A percentile compares a stretch with the other conserved stretches of the same genome.
Evolutionary conservation across 2,888 invertebrate species (phyloP).

Genomic region (Hirtodrosophila trivittata): DNA sequence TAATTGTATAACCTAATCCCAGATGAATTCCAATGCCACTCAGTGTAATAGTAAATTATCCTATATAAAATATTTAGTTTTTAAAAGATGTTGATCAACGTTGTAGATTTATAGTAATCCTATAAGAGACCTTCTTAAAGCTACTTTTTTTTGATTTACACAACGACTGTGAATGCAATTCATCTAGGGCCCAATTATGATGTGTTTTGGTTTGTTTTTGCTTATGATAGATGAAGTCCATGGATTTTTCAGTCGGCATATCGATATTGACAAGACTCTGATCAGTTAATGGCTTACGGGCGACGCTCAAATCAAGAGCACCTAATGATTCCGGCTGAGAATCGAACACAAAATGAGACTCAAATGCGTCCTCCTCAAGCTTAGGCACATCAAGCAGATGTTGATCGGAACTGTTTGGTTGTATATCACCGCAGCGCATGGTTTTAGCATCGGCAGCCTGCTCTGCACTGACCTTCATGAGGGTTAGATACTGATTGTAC

Average conservation of each 20-base stretch:
- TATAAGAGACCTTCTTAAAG: too few species aligned
- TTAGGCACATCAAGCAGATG: conserved; percentile 1
- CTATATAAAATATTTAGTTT: too few species aligned
- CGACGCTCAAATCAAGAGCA: conserved; percentile 37
- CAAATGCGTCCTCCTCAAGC: conserved; percentile 24
- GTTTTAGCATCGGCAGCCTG: conserved; percentile 81
- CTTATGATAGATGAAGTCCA: background rate
- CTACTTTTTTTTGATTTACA: background rate
- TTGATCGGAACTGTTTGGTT: conserved; percentile 6
- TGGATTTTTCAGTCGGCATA: background rate
- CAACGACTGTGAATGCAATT: background rate
- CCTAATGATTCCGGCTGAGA: background rate
- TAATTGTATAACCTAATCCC: too few species aligned
- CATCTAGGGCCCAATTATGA: background rate
- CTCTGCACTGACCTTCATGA: conserved; percentile 86
- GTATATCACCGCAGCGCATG: conserved; percentile 82
- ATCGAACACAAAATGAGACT: background rate
- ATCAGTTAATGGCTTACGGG: conserved; percentile 8
- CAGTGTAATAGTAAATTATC: too few species aligned
- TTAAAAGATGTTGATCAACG: too few species aligned
- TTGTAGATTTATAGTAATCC: too few species aligned
- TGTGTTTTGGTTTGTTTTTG: conserved; percentile 14
- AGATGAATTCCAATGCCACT: too few species aligned
- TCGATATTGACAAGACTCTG: background rate
- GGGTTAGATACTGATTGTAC: conserved; percentile 94